Evolutionary conservation across 2,888 invertebrate species (phyloP), one percentile per base, ranked within the genome.

Genomic region (Philopedon plagiatum): DNA sequence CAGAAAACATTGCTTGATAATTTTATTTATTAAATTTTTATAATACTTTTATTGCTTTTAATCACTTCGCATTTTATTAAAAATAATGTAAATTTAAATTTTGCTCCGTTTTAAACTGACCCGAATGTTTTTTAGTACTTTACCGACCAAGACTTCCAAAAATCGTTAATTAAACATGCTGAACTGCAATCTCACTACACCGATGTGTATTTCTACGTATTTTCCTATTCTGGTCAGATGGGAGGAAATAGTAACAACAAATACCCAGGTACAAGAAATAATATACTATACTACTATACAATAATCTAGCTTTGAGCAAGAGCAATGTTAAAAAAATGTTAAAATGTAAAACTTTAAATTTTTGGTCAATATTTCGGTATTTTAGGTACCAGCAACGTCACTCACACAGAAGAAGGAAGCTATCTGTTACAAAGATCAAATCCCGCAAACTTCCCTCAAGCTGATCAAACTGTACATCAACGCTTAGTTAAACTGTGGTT

Each of bases 121-220:
- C n/a, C n/a, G n/a, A n/a, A n/a, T n/a, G n/a, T 57, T 15, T 71
- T 78, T 76, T 54, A 80, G 79, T 76, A 73, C 57, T 72, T 49
- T 26, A 73, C 76, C n/a, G 79, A 79, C 41, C 74, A 71, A 37
- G 61, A 72, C 4, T 78, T 78, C 41, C 75, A 71, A n/a, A 76
- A 73, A 68, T 68, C 76, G 1, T 49, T 78, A 1, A 65, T 76
- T 4, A 75, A 68, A 57, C 75, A 76, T 66, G 78, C 76, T 1
- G 75, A 76, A 23, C 34, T 79, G 5, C 77, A 77, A 19, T 74
- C 78, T 5, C 26, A 75, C 19, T 74, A 73, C 41, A 73, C 76
- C 1, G 76, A 78, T 63, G 74, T 79, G 0, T 79, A 77, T 34
- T 78, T 79, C 51, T 79, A 79, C 29, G 63, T 77, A 26, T 79